Conservation (phyloP, 1,140 invertebrate species). For the Camponotus vicinus region DNA sequence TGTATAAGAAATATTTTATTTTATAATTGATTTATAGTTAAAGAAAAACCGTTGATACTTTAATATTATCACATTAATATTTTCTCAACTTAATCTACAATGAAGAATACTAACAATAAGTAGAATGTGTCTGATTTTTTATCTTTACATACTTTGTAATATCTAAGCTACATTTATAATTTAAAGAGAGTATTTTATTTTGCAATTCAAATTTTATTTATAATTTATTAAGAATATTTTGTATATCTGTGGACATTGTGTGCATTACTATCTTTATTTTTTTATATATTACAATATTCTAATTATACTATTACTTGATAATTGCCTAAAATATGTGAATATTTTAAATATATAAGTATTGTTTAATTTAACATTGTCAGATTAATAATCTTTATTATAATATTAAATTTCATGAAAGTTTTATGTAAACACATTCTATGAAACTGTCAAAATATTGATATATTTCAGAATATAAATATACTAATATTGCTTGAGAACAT, state of each 20-base stretch:
- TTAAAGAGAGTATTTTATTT: background rate
- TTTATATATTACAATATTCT: background rate
- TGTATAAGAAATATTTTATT: slow-evolving; percentile 2
- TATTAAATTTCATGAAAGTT: background rate
- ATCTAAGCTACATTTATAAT: background rate
- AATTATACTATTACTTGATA: background rate
- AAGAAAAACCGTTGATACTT: background rate
- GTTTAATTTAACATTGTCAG: background rate
- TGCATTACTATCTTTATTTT: too few species aligned
- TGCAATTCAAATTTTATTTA: too few species aligned
- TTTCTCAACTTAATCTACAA: background rate
- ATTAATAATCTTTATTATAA: background rate
- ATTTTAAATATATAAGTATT: background rate
- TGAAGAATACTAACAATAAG: background rate
- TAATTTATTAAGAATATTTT: too few species aligned
- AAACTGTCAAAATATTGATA: too few species aligned
- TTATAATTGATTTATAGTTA: background rate
- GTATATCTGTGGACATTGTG: too few species aligned
- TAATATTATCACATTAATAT: background rate
- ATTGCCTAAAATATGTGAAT: background rate
- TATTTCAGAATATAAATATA: too few species aligned
- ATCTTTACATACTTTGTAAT: background rate
- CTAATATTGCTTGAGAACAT: too few species aligned
- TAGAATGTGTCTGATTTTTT: background rate
- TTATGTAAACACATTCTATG: too few species aligned